phyloP scores from a whole-genome alignment of 2,888 invertebrate genomes.

The Drosophila mayaguana region DNA sequence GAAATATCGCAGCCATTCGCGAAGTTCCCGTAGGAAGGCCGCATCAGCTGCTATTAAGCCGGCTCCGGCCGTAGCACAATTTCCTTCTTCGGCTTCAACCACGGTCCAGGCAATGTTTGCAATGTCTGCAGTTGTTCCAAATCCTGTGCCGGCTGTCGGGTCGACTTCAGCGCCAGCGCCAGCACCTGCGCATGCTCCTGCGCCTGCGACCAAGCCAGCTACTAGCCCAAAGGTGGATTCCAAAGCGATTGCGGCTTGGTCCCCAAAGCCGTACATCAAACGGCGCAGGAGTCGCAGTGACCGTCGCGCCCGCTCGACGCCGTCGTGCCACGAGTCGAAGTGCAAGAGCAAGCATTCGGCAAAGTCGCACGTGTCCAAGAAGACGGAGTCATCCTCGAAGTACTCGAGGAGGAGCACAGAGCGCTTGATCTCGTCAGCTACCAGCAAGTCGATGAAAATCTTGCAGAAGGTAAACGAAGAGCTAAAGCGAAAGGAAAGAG shows the following conservation, averaged over 20 bases:
- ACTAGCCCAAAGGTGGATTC: background rate
- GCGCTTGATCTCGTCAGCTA: background rate
- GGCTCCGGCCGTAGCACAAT: too few relatives aligned
- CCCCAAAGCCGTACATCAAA: background rate
- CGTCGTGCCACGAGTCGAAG: background rate
- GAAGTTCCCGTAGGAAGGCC: too few relatives aligned
- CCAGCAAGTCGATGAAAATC: background rate
- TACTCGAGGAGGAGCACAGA: background rate
- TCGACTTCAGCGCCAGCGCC: background rate
- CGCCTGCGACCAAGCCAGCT: background rate
- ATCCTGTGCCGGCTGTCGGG: too few relatives aligned
- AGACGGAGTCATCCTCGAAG: background rate
- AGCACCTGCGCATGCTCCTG: too few relatives aligned
- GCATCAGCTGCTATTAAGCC: too few relatives aligned
- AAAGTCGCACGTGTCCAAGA: background rate
- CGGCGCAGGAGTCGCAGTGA: background rate
- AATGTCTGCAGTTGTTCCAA: background rate
- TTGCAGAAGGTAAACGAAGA: background rate
- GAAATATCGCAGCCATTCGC: too few relatives aligned
- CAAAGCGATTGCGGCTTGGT: background rate
- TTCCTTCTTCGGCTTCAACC: background rate
- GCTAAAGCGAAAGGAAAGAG: background rate
- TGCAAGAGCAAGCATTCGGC: background rate
- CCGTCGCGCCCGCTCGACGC: background rate
- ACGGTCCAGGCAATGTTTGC: background rate